Percentiles rank a stretch among this genome's conserved stretches.
These are phyloP conservation scores for Chrysolina oricalcia DNA, from an alignment of 2,888 invertebrate genomes.

Conservation along the genomic window DNA sequence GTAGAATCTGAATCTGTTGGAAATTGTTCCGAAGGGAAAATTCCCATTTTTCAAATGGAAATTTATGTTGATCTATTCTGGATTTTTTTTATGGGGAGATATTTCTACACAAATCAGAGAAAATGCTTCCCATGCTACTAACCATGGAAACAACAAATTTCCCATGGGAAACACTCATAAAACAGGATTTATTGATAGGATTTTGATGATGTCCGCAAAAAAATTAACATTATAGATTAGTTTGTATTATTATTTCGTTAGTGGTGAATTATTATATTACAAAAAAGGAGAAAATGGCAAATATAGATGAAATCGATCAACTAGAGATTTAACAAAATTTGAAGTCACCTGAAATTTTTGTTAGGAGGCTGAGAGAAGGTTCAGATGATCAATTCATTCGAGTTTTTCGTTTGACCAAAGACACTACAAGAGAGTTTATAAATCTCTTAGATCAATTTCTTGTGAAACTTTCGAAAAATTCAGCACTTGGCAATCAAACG, in stretches of 20 bases:
- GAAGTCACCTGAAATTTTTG: constrained; percentile 29
- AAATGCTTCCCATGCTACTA: constrained; percentile 13
- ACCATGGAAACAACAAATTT: constrained; percentile 13
- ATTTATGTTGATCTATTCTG: too few relatives aligned
- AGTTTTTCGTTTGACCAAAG: constrained; percentile 29
- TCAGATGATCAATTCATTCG: constrained; percentile 27
- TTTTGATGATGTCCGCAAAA: not conserved
- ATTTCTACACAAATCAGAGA: too few relatives aligned
- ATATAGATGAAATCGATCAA: constrained; percentile 17
- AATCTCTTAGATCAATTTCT: constrained; percentile 18
- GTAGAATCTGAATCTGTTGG: too few relatives aligned
- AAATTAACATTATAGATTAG: not conserved
- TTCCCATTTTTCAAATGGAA: too few relatives aligned
- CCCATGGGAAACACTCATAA: too few relatives aligned
- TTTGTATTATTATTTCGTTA: not conserved
- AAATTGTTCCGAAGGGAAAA: too few relatives aligned
- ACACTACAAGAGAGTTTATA: constrained; percentile 14
- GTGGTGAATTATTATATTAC: not conserved
- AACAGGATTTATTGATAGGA: too few relatives aligned
- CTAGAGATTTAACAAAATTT: constrained; percentile 23
- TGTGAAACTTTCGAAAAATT: constrained; percentile 11
- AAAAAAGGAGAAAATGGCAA: constrained; percentile 7
- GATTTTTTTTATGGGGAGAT: too few relatives aligned
- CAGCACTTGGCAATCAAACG: constrained; percentile 29
- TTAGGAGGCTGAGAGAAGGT: constrained; percentile 6